These are phyloP conservation scores for Hydropsyche betteni DNA, from an alignment of 2,888 invertebrate species.

Conservation along the genomic window DNA sequence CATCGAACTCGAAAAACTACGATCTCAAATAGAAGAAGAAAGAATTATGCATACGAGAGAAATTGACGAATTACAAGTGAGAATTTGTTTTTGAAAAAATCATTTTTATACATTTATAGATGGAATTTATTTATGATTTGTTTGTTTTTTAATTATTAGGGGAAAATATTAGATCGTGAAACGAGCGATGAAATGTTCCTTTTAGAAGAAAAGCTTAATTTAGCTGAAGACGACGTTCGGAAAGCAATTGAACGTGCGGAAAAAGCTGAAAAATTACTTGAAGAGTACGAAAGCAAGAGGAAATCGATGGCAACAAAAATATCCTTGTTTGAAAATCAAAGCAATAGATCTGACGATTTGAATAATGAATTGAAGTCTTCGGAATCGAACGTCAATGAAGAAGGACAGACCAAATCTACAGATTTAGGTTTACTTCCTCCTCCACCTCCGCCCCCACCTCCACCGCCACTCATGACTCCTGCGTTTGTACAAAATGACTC, in stretches of 20 bases:
- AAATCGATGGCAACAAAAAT: conserved; percentile 49
- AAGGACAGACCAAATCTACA: background rate
- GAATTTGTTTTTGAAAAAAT: conserved; percentile 4
- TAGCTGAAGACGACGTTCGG: conserved; percentile 75
- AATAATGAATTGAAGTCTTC: background rate
- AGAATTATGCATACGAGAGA: conserved; percentile 66
- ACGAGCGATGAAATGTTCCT: conserved; percentile 73
- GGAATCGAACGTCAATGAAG: background rate
- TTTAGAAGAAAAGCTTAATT: conserved; percentile 74
- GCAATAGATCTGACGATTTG: conserved; percentile 41
- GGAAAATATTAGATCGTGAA: conserved; percentile 72
- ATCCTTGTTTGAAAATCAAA: conserved; percentile 50
- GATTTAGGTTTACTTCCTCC: conserved; percentile 55
- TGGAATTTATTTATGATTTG: too few species aligned
- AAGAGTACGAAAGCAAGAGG: conserved; percentile 53
- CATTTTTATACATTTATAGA: background rate
- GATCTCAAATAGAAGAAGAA: conserved; percentile 70
- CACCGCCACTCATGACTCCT: conserved; percentile 55
- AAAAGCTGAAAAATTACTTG: conserved; percentile 61
- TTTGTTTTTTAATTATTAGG: conserved; percentile 54
- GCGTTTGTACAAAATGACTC: conserved; percentile 53
- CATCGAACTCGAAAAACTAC: conserved; percentile 71
- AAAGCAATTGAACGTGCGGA: conserved; percentile 71
- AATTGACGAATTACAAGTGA: conserved; percentile 69
- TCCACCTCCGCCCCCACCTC: conserved; percentile 60